Evolutionary conservation across 2,113 vertebrate species (phyloP), one percentile per base, ranked within the genome.

Genomic region (Caranx ignobilis): DNA sequence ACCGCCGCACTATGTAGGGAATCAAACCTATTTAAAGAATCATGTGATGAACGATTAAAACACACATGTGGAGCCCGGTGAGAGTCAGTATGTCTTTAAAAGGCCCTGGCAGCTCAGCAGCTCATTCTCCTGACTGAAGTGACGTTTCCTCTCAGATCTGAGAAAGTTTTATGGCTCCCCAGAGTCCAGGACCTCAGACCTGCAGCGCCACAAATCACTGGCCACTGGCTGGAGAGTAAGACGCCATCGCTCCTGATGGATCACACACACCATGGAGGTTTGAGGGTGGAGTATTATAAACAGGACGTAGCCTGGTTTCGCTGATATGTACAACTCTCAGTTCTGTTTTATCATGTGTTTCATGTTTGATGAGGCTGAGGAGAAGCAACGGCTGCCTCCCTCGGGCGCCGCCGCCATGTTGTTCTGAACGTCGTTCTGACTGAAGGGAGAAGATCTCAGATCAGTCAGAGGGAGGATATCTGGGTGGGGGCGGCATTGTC

Each of bases 151-250:
- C 26, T 78, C 64, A 43, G 59, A 43, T 56, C 63, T 69, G 69
- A 61, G 19, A 34, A 37, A 6, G 65, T 52, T 82, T 78, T 65
- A 79, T 57, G n/a, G 65, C 60, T 74, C 84, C 79, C 65, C 43
- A 11, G 65, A 3, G 10, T 19, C 64, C 75, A 18, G 45, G 55
- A 39, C 39, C 47, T 71, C 59, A 48, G 59, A 45, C 71, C 65
- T 75, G 71, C 74, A 69, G 63, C 19, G 2, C 57, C 61, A 61
- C 83, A 71, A 78, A 86, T 86, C 79, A 75, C 41, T 61, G 35
- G 10, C 43, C 31, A 18, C 19, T 6, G 13, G 47, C 31, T 11
- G 0, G 15, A 45, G 65, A 55, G 74, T 73, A 57, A 63, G 5
- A 56, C 77, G 77, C 67, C 0, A 41, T 43, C 39, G 43, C 61